Evolutionary conservation across 2,888 invertebrate species (phyloP), one percentile per base, ranked within the genome.

Genomic region (Lepeophtheirus nordmannii): DNA sequence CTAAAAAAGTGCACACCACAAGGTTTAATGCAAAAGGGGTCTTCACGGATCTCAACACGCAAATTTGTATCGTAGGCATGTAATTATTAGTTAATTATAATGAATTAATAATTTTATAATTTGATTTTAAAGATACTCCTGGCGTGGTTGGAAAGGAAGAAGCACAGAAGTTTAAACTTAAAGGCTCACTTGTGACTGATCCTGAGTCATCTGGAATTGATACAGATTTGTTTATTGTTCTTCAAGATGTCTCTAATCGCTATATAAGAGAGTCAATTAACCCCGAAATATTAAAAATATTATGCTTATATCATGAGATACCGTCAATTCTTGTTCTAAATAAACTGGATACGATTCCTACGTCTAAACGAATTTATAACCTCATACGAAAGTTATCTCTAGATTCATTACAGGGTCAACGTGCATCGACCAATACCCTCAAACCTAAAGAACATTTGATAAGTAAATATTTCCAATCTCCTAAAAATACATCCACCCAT

Each of bases 41-140:
- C 23, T 69, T 72, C 23, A 74, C 74, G 3, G 71, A 74, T 14
- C 72, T 70, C 11, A 71, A 74, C 58, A 75, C 74, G 23, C 79
- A 80, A 71, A 72, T 80, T 20, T 58, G 22, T 58, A 7, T 20
- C 22, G 9, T 14, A 22, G 22, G 58, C 20, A 17, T 14, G 58
- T 20, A 1, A 14, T 20, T 3, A 2, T 3, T n/a, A 20, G 22
- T 30, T 30, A 23, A 22, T 58, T n/a, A 3, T 20, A 58, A 14
- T 22, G 7, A 30, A 23, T 58, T 58, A 14, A 58, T 7, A 5
- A 3, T 12, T 30, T 38, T 17, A 23, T 60, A 22, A 17, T 37
- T 60, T 3, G 1, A 37, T 11, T 60, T 37, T 60, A 23, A 23
- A n/a, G 60, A 60, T 22, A 60, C 60, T 23, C 60, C 60, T 11